Conservation (phyloP, 2,113 vertebrate genomes). For the Tyto alba region DNA sequence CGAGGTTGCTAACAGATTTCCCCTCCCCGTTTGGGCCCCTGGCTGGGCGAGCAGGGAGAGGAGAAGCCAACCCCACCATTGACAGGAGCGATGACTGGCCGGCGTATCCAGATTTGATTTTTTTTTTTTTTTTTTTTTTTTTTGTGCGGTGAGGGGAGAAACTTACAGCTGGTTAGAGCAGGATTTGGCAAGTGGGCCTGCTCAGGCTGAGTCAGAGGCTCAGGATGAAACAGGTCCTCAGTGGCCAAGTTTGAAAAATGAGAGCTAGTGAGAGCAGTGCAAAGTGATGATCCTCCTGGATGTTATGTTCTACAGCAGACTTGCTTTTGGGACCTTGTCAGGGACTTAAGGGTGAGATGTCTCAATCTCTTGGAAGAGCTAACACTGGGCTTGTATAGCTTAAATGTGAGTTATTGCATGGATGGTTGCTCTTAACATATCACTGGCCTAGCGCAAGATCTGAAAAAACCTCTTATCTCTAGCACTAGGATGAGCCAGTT, state of each 20-base stretch:
- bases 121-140: too few species aligned
- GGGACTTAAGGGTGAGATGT: neutral
- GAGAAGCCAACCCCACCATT: neutral
- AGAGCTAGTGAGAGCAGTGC: neutral
- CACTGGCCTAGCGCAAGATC: neutral
- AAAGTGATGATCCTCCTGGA: neutral
- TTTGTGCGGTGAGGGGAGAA: neutral
- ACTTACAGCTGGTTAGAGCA: neutral
- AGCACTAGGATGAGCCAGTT: neutral
- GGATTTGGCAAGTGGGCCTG: neutral
- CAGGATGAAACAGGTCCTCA: neutral
- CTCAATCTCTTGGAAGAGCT: neutral
- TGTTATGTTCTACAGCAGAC: neutral
- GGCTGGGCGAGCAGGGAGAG: neutral
- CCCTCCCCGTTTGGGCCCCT: neutral
- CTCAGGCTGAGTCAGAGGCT: neutral
- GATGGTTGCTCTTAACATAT: neutral
- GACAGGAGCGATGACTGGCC: neutral
- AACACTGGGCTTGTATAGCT: neutral
- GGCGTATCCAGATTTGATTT: neutral
- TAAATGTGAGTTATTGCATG: neutral
- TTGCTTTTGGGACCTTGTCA: neutral
- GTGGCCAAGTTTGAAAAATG: neutral
- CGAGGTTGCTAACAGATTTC: neutral
- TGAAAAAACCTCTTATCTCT: neutral